Base-by-base conservation (phyloP, 2,888 invertebrate species). In the Muscina levida region DNA sequence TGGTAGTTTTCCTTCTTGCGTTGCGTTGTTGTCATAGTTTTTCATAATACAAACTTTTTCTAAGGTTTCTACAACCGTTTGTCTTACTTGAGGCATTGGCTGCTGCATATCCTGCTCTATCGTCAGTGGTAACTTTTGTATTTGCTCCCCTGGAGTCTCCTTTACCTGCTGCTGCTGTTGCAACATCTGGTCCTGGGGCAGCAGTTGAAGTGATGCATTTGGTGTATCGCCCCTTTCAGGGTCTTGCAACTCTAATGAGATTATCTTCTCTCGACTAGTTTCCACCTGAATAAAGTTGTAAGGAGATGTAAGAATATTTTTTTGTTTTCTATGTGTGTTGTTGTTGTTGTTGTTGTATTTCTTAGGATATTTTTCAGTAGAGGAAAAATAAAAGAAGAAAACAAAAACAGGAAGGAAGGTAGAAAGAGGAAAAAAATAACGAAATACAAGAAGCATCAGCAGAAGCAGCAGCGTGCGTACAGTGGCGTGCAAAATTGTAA, bases 221-320 rank as follows among this genome's bases (percentile, higher is more conserved):
- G 82, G 80, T 71, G 78, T 79, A 24, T 84, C 82, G 88, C 90
- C 85, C 51, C 83, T 83, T 71, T 89, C 90, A 19, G 84, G 93
- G 91, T 91, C 93, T 92, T 89, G 92, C 93, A 97, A 91, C 91
- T 97, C 97, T 91, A 97, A 91, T 76, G 97, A 96, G 91, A 97
- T 96, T 86, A 97, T 97, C 92, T 96, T 97, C 91, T 97, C 96
- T 91, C 95, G 95, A 83, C 96, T 94, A 82, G 97, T 97, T 93
- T 97, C 97, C 90, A 97, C 96, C 97, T 90, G 88, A 85, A 87
- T 86, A 73, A 83, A 83, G 82, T 85, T 83, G 82, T 83, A 84
- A 85, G 84, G 79, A 85, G 83, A 87, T 85, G 85, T 83, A 86
- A 31, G 31, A 86, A 87, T 85, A 82, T 82, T 31, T 81, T 82